Evolutionary conservation across 35 echinoderm and acorn worm genomes (phyloP), one percentile per base, ranked within the genome.

Genomic region (Eucidaris tribuloides): DNA sequence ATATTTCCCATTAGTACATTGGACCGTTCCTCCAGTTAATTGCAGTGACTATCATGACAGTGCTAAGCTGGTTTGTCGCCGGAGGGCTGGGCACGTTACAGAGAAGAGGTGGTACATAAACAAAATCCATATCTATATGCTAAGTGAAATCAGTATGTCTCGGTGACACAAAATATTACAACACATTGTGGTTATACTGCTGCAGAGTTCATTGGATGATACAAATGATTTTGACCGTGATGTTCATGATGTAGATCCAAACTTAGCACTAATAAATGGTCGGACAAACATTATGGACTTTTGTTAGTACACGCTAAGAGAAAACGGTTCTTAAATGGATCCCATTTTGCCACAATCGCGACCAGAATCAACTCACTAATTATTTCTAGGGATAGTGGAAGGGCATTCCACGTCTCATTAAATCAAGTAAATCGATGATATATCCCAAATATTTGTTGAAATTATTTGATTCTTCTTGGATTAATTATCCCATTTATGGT

Each of bases 61-160:
- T 60, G 11, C 43, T 88, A 18, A 88, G 85, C 44, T 88, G 85
- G 85, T 88, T 65, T 38, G 85, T 88, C 2, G 85, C 85, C 25
- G 85, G 85, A 25, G 62, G 85, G n/a, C 58, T 88, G 31, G 45
- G 85, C 2, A 79, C 85, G 13, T 31, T 88, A 13, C 54, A 88
- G 78, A 79, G 60, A 20, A 65, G 61, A 88, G 85, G 85, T 88
- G 6, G n/a, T n/a, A 52, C 48, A 9, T n/a, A n/a, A n/a, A n/a
- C n/a, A n/a, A 63, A 83, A 31, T 24, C 37, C 15, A 19, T 19
- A 19, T 2, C 41, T 24, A 46, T 0, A 78, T 20, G 19, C 35
- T 7, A 13, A 18, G 25, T 18, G 11, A 13, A 11, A 11, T 27
- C 7, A 66, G 30, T 7, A 31, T 7, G 7, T 66, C 13, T 9